These are phyloP conservation scores for Oncopodura yosiiana DNA, from an alignment of 1,140 invertebrate genomes.

Conservation along the genomic window DNA sequence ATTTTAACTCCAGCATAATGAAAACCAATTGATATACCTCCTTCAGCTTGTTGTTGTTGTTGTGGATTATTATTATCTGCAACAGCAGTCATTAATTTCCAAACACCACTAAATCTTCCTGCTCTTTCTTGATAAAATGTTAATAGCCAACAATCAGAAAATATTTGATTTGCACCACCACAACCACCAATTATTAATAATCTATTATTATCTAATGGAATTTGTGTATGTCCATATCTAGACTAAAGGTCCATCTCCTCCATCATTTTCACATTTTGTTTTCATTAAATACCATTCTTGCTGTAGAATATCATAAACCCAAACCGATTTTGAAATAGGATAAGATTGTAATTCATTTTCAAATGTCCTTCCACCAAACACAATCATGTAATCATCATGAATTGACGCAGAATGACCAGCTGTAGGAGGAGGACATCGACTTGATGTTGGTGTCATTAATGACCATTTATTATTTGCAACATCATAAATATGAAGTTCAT, in stretches of 20 bases:
- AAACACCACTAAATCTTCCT: background rate
- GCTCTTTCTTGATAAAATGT: constrained; percentile 40
- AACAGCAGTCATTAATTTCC: background rate
- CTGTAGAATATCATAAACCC: constrained; percentile 72
- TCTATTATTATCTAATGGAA: constrained; percentile 46
- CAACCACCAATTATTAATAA: constrained; percentile 38
- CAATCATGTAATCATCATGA: constrained; percentile 73
- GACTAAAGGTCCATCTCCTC: constrained; percentile 57
- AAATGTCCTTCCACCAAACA: constrained; percentile 63
- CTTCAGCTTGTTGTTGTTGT: constrained; percentile 47
- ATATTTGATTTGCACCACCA: constrained; percentile 55
- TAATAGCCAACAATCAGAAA: constrained; percentile 61
- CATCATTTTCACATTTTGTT: constrained; percentile 41
- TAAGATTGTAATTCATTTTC: constrained; percentile 28
- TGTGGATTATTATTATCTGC: no score
- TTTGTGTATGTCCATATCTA: constrained; percentile 83
- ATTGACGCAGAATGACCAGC: constrained; percentile 90
- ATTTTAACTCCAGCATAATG: constrained; percentile 48
- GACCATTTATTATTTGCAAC: constrained; percentile 75
- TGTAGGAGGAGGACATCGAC: constrained; percentile 65
- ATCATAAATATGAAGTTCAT: constrained; percentile 85
- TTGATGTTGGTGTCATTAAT: constrained; percentile 53
- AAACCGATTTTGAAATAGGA: constrained; percentile 66
- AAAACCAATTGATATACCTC: constrained; percentile 40
- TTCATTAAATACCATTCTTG: constrained; percentile 66